phyloP scores from a whole-genome alignment of 2,797 vertebrate genomes.

The Chiloscyllium punctatum region DNA sequence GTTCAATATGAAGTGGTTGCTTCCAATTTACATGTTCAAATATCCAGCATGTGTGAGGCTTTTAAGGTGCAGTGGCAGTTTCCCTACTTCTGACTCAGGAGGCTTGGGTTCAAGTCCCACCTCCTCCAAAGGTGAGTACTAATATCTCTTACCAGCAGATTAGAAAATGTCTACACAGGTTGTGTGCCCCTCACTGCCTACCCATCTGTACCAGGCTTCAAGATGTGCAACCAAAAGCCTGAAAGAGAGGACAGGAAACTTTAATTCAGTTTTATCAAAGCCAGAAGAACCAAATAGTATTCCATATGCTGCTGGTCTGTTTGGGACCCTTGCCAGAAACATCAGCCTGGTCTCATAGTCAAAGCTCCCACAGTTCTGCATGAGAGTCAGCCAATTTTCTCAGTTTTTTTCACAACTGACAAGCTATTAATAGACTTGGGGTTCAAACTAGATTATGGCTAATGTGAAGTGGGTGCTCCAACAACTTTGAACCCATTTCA shows the following conservation, averaged over 20 bases:
- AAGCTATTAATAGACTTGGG: not conserved
- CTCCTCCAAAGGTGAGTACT: no score
- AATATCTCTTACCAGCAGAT: no score
- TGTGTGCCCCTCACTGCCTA: not conserved
- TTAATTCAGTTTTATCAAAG: not conserved
- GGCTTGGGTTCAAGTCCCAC: no score
- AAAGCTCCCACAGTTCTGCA: not conserved
- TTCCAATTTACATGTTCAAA: not conserved
- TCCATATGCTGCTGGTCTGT: not conserved
- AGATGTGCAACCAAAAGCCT: no score
- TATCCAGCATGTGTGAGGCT: no score
- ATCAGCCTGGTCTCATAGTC: no score
- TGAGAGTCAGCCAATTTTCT: not conserved
- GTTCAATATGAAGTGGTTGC: not conserved
- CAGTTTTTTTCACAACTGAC: not conserved
- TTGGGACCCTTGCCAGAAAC: not conserved
- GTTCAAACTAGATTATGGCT: not conserved
- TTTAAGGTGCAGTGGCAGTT: no score
- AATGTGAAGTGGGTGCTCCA: not conserved
- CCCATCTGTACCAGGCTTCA: not conserved
- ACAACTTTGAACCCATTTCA: not conserved
- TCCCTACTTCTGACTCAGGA: no score
- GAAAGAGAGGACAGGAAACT: not conserved
- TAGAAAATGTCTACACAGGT: no score
- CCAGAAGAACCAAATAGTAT: not conserved